phyloP scores from a whole-genome alignment of 2,888 invertebrate species.

The Parasteatoda lunata region DNA sequence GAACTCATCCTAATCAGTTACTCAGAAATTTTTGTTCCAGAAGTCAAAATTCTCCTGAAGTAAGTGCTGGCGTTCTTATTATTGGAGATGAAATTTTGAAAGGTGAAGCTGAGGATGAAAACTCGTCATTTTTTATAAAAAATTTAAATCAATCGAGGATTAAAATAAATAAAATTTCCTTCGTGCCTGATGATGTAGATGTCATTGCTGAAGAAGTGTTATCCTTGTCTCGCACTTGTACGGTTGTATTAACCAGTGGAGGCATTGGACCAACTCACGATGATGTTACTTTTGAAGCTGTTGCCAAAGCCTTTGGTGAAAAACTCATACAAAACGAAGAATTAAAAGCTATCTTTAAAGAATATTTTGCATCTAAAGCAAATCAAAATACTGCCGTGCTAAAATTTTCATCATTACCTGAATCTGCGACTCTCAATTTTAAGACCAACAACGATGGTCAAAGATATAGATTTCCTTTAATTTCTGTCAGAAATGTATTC shows the following conservation, averaged over 20 bases:
- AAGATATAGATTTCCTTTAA: conserved; percentile 77
- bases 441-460: conserved; percentile 75
- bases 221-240: conserved; percentile 78
- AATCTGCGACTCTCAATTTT: conserved; percentile 76
- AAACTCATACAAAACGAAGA: conserved; percentile 74
- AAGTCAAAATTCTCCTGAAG: not conserved
- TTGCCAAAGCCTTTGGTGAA: conserved; percentile 76
- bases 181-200: conserved; percentile 81
- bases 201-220: conserved; percentile 81
- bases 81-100: conserved; percentile 86
- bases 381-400: conserved; percentile 69
- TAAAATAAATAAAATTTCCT: conserved; percentile 79
- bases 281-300: conserved; percentile 84
- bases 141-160: conserved; percentile 80
- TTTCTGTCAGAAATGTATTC: conserved; percentile 80
- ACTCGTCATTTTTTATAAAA: conserved; percentile 80
- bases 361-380: conserved; percentile 72
- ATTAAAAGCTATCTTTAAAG: conserved; percentile 74
- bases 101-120: conserved; percentile 82
- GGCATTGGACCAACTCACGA: conserved; percentile 88
- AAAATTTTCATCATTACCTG: conserved; percentile 74
- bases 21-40: not conserved
- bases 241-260: conserved; percentile 83
- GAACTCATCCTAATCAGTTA: too few relatives aligned
- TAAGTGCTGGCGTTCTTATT: conserved; percentile 74